Base-by-base conservation (phyloP, 1,140 invertebrate genomes). In the Zaprionus lachaisei region DNA sequence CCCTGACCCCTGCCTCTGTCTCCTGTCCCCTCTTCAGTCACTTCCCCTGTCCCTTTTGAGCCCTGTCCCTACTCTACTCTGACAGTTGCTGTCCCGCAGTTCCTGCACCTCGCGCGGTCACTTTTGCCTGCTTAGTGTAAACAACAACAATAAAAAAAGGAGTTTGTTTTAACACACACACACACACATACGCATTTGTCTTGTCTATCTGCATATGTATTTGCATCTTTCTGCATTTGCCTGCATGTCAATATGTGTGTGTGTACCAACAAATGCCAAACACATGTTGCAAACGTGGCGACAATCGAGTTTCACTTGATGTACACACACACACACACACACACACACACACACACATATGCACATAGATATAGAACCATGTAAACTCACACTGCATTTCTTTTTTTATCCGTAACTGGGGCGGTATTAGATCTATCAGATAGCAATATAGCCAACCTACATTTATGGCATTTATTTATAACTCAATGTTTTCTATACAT, bases 221-320 rank as follows among this genome's bases (percentile, higher is more conserved):
- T 51, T 51, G 47, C 47, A 41, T 41, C 9, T 34, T 34, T 34
- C 31, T 34, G 31, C 31, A 41, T 41, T 4, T n/a, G 38, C 38
- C 12, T n/a, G 5, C 38, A 41, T 79, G 44, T 74, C 51, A 67
- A 54, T 64, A 58, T 77, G 55, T 54, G 51, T 22, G 28, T 72
- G 22, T 72, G 51, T 55, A 66, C 55, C 83, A 84, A 81, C 82
- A 84, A 84, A 85, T 84, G 82, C 60, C 66, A 69, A 85, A 84
- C 82, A 84, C 85, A 66, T 84, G 82, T 81, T 72, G 83, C 83
- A 78, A 81, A 86, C 70, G 70, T 86, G 79, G 63, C 79, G 70
- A 79, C 82, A 84, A 72, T 69, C 51, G 64, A 60, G 72, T 56
- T 64, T 66, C 66, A 51, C 72, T 51, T 57, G 63, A 64, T 51